Evolutionary conservation across 2,797 vertebrate species (phyloP), one percentile per base, ranked within the genome.

Genomic region (Lithobates pipiens): DNA sequence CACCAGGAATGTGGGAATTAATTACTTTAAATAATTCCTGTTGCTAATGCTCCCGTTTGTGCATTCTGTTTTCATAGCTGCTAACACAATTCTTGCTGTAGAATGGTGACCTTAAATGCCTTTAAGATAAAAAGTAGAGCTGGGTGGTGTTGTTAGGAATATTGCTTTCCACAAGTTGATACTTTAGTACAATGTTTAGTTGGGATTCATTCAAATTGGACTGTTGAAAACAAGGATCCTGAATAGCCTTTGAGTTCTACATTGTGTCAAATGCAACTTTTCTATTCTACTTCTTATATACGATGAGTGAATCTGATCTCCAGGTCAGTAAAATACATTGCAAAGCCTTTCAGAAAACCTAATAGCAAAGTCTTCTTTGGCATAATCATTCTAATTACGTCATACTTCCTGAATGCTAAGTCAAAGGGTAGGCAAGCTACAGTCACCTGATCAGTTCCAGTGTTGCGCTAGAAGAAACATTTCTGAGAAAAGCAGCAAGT

Each of bases 41-140:
- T 76, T 86, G 78, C 84, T 86, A 86, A 86, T 81, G 84, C 67
- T 71, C 46, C 74, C n/a, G 65, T 81, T 82, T 86, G 78, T 86
- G 84, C 46, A 86, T 86, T 86, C 84, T 76, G 77, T 77, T 82
- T 76, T 86, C 67, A 86, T 86, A 86, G 80, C 34, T 71, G 84
- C 84, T 63, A 68, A 61, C 46, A 69, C 84, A 75, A 57, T 23
- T 75, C 16, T 27, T 21, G 34, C 29, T 76, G 25, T 32, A 61
- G 32, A 61, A 29, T 21, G 32, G 46, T 16, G 50, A 81, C 78
- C 73, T 86, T 76, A 80, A 80, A 80, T 76, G 84, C 79, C 84
- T 85, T 76, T 69, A 42, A 18, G 6, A 74, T 4, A n/a, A n/a
- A 54, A 80, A 34, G 10, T 25, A 36, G 27, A 68, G 29, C 36